A percentile compares a stretch with the other conserved stretches of the same genome.
Conservation (phyloP, 2,888 invertebrate species). For the Diarsia mendica region DNA sequence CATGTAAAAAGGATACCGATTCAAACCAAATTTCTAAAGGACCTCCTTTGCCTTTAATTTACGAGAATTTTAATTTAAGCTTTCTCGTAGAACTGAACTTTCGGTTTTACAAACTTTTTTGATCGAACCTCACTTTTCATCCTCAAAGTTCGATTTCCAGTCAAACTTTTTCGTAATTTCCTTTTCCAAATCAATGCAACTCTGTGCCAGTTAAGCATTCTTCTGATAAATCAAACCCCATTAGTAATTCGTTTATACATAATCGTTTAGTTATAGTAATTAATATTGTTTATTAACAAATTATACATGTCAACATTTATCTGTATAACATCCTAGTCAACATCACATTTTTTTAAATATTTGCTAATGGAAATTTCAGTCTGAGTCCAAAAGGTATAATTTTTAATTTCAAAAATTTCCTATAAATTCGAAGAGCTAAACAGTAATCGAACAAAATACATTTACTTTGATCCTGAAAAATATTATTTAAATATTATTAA, state of each 20-base stretch:
- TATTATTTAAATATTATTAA: not conserved
- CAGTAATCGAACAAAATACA: not conserved
- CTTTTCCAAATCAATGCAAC: slow-evolving; percentile 46
- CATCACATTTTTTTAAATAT: slow-evolving; percentile 87
- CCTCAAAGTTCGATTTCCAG: slow-evolving; percentile 32
- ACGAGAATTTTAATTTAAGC: slow-evolving; percentile 46
- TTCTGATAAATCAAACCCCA: slow-evolving; percentile 66
- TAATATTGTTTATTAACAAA: slow-evolving; percentile 84
- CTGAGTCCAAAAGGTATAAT: not conserved
- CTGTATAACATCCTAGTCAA: slow-evolving; percentile 84
- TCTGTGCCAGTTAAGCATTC: slow-evolving; percentile 44
- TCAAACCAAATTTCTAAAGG: slow-evolving; percentile 60
- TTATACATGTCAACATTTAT: slow-evolving; percentile 85
- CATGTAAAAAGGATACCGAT: slow-evolving; percentile 78
- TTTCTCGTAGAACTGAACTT: slow-evolving; percentile 42
- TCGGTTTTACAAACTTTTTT: slow-evolving; percentile 44
- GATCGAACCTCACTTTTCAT: slow-evolving; percentile 45
- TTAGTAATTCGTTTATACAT: slow-evolving; percentile 70
- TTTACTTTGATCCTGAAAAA: not conserved
- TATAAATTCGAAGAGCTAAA: slow-evolving; percentile 18
- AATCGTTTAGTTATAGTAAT: slow-evolving; percentile 72
- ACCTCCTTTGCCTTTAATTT: slow-evolving; percentile 36
- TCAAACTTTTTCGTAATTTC: slow-evolving; percentile 22
- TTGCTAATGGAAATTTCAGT: slow-evolving; percentile 66
- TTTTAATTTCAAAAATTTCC: not conserved